A percentile compares a stretch with the other conserved stretches of the same genome.
Evolutionary conservation across 2,113 vertebrate species (phyloP).

Genomic region (Engystomops pustulosus): DNA sequence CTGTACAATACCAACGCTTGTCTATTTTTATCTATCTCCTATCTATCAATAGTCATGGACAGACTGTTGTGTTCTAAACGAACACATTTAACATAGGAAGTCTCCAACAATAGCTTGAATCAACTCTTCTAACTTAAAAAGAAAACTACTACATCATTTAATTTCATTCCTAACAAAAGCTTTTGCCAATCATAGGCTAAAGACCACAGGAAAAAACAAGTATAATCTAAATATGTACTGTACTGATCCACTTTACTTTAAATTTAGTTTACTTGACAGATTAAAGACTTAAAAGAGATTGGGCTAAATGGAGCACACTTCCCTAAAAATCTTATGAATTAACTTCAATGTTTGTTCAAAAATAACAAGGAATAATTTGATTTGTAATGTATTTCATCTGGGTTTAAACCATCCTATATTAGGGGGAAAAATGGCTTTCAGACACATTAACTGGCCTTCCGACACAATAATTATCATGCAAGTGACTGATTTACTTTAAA

Average conservation of each 20-base stretch:
- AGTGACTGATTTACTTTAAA: slow-evolving; percentile 76
- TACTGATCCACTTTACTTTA: slow-evolving; percentile 61
- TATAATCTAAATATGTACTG: slow-evolving; percentile 65
- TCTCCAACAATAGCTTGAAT: slow-evolving; percentile 11
- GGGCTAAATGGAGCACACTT: slow-evolving; percentile 41
- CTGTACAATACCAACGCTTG: too few species aligned
- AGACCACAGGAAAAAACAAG: slow-evolving; percentile 52
- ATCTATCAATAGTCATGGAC: too few species aligned
- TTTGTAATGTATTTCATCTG: slow-evolving; percentile 69
- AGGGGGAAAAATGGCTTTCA: slow-evolving; percentile 57
- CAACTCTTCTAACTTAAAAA: slow-evolving; percentile 33
- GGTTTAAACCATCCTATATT: slow-evolving; percentile 73
- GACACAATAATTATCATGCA: slow-evolving; percentile 77
- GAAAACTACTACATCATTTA: slow-evolving; percentile 39
- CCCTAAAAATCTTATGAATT: slow-evolving; percentile 51
- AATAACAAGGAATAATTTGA: slow-evolving; percentile 66
- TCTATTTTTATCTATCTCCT: too few species aligned
- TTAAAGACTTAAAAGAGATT: slow-evolving; percentile 30
- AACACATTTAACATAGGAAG: neutral
- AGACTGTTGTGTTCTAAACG: too few species aligned
- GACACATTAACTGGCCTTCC: slow-evolving; percentile 67
- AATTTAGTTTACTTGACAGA: slow-evolving; percentile 55
- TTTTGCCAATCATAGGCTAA: slow-evolving; percentile 29
- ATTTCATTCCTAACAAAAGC: slow-evolving; percentile 51
- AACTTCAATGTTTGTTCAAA: slow-evolving; percentile 60